Evolutionary conservation across 92 coral and sea anemone genomes (phyloP).

Genomic region (Porites lobata): DNA sequence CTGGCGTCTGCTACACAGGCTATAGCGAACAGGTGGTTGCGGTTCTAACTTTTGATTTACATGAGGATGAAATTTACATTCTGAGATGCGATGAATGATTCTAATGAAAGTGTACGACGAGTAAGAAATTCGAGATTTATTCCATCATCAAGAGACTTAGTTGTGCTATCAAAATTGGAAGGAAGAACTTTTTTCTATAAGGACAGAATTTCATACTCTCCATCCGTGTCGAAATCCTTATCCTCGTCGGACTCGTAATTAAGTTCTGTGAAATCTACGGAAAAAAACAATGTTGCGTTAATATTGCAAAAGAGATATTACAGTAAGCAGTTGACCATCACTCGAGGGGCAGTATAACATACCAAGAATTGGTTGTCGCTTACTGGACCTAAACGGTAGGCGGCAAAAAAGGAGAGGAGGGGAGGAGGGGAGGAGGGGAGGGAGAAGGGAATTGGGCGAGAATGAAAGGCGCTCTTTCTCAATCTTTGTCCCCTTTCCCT

Average conservation of each 20-base stretch:
- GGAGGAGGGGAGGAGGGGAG: too few species aligned
- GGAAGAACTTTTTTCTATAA: neutral
- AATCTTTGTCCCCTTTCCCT: too few species aligned
- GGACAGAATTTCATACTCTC: constrained; percentile 90
- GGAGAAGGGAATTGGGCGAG: too few species aligned
- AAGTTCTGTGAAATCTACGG: constrained; percentile 89
- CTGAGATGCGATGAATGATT: neutral
- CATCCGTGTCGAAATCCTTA: constrained; percentile 89
- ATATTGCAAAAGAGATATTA: neutral
- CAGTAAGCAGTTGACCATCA: too few species aligned
- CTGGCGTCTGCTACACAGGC: neutral
- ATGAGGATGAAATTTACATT: neutral
- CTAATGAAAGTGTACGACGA: neutral
- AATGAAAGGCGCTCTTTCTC: too few species aligned
- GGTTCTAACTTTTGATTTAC: neutral
- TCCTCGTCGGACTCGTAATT: constrained; percentile 85
- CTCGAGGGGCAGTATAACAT: too few species aligned
- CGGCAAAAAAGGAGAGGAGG: too few species aligned
- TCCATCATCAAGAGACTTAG: neutral
- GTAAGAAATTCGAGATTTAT: neutral
- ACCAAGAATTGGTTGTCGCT: too few species aligned
- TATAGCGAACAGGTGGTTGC: neutral
- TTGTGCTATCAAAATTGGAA: too few species aligned
- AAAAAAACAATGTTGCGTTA: neutral
- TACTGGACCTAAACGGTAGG: too few species aligned